Conservation (phyloP, 2,888 invertebrate species). For the Erebia aethiops region DNA sequence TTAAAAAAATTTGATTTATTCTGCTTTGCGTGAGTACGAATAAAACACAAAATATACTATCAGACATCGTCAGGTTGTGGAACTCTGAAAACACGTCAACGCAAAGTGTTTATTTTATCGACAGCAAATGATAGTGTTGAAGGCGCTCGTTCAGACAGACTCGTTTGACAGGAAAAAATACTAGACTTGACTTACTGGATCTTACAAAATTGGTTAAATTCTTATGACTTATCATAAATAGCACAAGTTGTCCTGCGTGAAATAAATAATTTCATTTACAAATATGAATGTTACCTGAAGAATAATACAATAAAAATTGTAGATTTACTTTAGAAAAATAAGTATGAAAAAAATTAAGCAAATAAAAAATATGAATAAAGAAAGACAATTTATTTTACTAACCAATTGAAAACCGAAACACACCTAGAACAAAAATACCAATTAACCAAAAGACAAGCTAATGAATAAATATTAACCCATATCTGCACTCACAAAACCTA, state of each 20-base stretch:
- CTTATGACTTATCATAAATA: no score
- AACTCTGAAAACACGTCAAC: conserved; percentile 9
- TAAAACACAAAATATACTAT: no score
- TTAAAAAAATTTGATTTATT: no score
- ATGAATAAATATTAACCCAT: neutral
- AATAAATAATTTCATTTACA: no score
- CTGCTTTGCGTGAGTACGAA: no score
- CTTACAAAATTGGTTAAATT: conserved; percentile 8
- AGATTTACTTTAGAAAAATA: neutral
- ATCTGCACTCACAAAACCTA: neutral
- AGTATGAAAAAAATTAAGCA: neutral
- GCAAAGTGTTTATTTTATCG: conserved; percentile 18
- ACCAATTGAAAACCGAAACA: no score
- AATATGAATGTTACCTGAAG: neutral
- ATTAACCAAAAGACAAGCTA: no score
- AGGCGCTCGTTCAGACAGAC: neutral
- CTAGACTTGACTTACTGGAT: neutral
- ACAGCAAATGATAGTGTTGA: conserved; percentile 12
- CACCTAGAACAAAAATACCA: no score
- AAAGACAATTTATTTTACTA: no score
- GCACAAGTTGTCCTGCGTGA: no score
- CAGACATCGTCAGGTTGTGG: neutral
- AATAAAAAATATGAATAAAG: no score
- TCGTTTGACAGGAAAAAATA: conserved; percentile 4
- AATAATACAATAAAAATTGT: neutral